phyloP scores from a whole-genome alignment of 2,888 invertebrate species.

The Melieria crassipennis region DNA sequence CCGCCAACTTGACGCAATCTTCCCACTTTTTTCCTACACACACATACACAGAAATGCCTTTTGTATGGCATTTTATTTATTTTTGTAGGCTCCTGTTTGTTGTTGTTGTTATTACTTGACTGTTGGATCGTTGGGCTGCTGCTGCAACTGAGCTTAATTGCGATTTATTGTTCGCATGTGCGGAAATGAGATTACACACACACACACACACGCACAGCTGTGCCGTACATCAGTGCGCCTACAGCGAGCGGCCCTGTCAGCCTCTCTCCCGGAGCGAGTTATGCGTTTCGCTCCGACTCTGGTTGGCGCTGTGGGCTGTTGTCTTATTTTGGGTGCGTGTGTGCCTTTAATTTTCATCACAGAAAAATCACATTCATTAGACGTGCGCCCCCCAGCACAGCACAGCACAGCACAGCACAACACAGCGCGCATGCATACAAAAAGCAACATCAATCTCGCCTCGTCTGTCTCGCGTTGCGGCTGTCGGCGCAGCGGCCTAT shows the following conservation, averaged over 20 bases:
- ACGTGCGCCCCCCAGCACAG: too few relatives aligned
- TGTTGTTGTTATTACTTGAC: slow-evolving; percentile 17
- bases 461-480: neutral
- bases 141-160: slow-evolving; percentile 35
- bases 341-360: slow-evolving; percentile 19
- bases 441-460: neutral
- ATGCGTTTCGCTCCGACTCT: neutral
- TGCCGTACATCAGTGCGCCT: neutral
- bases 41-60: neutral
- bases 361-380: neutral
- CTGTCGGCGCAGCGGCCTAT: too few relatives aligned
- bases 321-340: slow-evolving; percentile 19
- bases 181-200: slow-evolving; percentile 35
- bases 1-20: too few relatives aligned
- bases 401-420: neutral
- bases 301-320: neutral
- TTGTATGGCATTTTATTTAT: neutral
- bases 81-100: neutral
- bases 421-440: slow-evolving; percentile 1
- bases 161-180: slow-evolving; percentile 38
- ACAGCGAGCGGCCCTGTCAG: slow-evolving; percentile 3
- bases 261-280: slow-evolving; percentile 16
- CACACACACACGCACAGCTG: neutral
- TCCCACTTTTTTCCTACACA: neutral
- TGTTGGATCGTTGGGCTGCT: slow-evolving; percentile 20